Base-by-base conservation (phyloP, 2,797 vertebrate genomes). In the Cuniculus paca region DNA sequence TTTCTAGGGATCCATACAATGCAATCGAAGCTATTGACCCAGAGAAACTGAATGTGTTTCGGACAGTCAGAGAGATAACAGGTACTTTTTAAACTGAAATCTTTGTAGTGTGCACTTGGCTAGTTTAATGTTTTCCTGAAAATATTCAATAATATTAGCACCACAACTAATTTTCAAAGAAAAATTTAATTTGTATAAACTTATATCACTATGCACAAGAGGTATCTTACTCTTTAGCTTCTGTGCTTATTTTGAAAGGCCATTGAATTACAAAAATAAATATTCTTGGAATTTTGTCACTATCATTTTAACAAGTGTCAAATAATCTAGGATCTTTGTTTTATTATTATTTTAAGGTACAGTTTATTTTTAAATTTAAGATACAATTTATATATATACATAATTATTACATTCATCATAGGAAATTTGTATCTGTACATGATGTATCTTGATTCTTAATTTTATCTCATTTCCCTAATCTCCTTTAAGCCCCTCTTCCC, bases 61-160 rank as follows among this genome's bases (percentile, higher is more conserved):
- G 99, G 91, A 99, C 99, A 5, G 99, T 99, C 91, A 99, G 99
- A 98, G 99, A 99, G 98, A 99, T 99, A 98, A 99, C 99, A 99
- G 99, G 99, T 99, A 98, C 97, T 45, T 82, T 88, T 56, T 20
- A 42, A 65, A 85, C 3, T 70, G 6, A 1, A 17, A 24, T 70
- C 45, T 3, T 34, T 86, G 14, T n/a, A 5, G 12, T 75, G 26
- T 26, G 5, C 65, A 14, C 20, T n/a, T 31, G 34, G 0, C 24
- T 7, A 78, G 48, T 36, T 36, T 79, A 20, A 3, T 79, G 11
- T 70, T 96, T 93, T 88, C 28, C 81, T 92, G 6, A 91, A 85
- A 95, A 22, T 31, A 63, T 45, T 91, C 11, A 2, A 16, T 42
- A 42, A 50, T 65, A 13, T 31, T 94, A 24, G 48, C 36, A 79